Conservation (phyloP, 2,797 vertebrate genomes). For the Phylloscopus collybita region DNA sequence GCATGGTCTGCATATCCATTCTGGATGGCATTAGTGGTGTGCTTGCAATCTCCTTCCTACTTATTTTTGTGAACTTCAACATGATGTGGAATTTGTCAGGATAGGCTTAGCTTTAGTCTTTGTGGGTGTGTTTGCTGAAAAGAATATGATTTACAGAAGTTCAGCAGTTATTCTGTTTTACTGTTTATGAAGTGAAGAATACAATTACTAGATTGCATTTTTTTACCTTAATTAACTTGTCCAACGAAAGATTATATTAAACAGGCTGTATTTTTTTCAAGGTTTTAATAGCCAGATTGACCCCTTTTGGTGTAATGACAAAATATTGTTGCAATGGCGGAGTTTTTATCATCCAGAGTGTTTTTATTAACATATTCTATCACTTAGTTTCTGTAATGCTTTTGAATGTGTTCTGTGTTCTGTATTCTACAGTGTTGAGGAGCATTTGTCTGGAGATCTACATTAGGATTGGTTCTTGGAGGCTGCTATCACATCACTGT, state of each 20-base stretch:
- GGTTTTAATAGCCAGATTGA: background rate
- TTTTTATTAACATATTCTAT: background rate
- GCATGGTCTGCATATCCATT: background rate
- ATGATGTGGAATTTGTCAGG: background rate
- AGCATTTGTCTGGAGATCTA: background rate
- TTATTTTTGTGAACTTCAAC: background rate
- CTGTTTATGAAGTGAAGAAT: background rate
- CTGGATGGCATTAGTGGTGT: background rate
- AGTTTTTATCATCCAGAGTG: background rate
- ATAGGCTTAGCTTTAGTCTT: background rate
- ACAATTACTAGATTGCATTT: background rate
- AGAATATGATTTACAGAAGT: background rate
- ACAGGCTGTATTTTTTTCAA: background rate
- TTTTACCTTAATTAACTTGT: background rate
- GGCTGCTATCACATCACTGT: background rate
- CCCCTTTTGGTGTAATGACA: background rate
- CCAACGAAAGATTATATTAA: background rate
- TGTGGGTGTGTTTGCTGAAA: background rate
- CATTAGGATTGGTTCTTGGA: background rate
- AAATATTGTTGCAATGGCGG: background rate
- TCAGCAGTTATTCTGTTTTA: background rate
- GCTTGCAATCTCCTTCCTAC: background rate
- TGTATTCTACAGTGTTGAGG: background rate
- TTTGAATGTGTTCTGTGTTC: background rate
- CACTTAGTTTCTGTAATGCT: background rate